Conservation (phyloP, 1,140 invertebrate genomes). For the Formica exsecta region DNA sequence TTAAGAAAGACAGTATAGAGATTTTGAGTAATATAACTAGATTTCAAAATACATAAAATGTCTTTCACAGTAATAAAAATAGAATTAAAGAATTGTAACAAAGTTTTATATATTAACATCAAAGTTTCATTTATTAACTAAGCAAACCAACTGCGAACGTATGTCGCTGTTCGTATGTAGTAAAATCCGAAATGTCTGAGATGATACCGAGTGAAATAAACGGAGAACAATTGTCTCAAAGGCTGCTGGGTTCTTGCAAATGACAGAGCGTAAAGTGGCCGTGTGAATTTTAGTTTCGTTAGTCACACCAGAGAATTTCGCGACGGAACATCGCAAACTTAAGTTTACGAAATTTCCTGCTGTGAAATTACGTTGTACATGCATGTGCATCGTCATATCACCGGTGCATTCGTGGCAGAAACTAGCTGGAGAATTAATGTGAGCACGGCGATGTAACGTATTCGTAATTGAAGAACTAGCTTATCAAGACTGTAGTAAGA, state of each 20-base stretch:
- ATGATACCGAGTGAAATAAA: neutral
- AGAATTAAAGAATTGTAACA: neutral
- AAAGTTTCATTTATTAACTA: constrained; percentile 16
- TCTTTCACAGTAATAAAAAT: neutral
- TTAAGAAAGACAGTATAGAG: neutral
- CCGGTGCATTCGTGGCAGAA: constrained; percentile 52
- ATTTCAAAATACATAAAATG: neutral
- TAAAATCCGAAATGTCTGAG: neutral
- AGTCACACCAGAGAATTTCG: constrained; percentile 37
- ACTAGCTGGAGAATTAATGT: constrained; percentile 45
- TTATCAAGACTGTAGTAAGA: constrained; percentile 14
- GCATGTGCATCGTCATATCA: constrained; percentile 45
- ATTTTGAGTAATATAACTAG: constrained; percentile 1
- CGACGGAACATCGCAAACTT: constrained; percentile 40
- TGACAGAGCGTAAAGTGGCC: constrained; percentile 42
- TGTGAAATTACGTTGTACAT: constrained; percentile 36
- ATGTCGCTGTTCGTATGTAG: neutral
- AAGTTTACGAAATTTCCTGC: constrained; percentile 42
- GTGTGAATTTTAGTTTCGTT: constrained; percentile 57
- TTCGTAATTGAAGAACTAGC: constrained; percentile 34
- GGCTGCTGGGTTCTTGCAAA: constrained; percentile 35
- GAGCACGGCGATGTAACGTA: constrained; percentile 30
- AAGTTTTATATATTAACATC: constrained; percentile 9
- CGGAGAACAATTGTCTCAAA: constrained; percentile 5
- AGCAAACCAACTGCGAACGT: neutral